Evolutionary conservation across 2,113 vertebrate genomes (phyloP).

Genomic region (Urocitellus parryii): DNA sequence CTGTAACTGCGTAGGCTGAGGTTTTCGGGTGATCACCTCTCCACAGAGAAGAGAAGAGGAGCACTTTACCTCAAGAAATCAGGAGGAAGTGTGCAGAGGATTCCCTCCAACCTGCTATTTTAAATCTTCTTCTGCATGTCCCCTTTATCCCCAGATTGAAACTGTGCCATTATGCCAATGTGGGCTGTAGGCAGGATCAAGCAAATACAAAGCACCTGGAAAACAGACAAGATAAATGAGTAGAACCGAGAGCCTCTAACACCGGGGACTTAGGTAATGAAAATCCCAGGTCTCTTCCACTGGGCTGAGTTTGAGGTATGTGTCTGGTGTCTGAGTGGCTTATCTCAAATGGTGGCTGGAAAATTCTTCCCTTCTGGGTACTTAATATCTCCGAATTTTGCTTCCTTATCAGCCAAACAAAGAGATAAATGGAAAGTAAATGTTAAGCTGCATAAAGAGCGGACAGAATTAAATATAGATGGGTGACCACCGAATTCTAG

Average conservation of each 20-base stretch:
- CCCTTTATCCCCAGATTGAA: slow-evolving; percentile 3
- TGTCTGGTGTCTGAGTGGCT: not conserved
- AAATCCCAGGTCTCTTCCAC: slow-evolving; percentile 25
- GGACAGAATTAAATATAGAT: slow-evolving; percentile 62
- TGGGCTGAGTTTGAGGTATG: slow-evolving; percentile 1
- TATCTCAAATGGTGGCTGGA: not conserved
- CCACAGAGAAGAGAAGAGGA: not conserved
- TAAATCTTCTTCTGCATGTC: not conserved
- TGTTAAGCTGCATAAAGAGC: not conserved
- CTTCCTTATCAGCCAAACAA: slow-evolving; percentile 52
- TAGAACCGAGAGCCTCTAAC: slow-evolving; percentile 20
- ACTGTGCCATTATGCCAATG: not conserved
- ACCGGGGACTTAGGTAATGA: not conserved
- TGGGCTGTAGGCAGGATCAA: not conserved
- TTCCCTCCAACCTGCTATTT: not conserved
- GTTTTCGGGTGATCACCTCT: not conserved
- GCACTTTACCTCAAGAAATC: not conserved
- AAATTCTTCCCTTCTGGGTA: not conserved
- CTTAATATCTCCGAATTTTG: slow-evolving; percentile 43
- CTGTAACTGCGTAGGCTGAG: not conserved
- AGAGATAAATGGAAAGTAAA: slow-evolving; percentile 66
- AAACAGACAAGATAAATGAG: slow-evolving; percentile 17
- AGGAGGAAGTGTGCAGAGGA: not conserved
- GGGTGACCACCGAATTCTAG: slow-evolving; percentile 6
- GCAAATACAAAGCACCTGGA: not conserved